Base-by-base conservation (phyloP, 2,888 invertebrate genomes). In the Esperia sulphurella region DNA sequence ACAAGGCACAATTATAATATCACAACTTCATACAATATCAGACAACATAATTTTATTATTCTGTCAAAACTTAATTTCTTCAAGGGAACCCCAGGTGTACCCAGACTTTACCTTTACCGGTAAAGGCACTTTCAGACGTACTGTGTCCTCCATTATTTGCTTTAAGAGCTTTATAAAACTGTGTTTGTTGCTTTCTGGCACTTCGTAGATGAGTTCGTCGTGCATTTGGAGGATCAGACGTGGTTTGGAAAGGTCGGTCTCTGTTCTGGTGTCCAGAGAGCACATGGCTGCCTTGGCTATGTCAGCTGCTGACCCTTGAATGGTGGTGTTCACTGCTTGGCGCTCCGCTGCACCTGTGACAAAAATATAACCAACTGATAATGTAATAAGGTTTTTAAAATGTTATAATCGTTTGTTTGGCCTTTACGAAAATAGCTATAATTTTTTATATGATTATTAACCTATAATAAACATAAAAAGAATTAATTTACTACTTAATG, bases 241-340 rank as follows among this genome's bases (percentile, higher is more conserved):
- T 0, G 93, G 94, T 60, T 82, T 81, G 45, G 74, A 66, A 39
- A 53, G 58, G 14, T 63, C 49, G 0, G 37, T 77, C 59, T 65
- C 86, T 46, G 56, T 78, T 73, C 71, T 89, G 9, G 86, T 79
- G 60, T 97, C 94, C 63, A 98, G 93, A 43, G 91, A 88, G 29
- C 96, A 91, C 94, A 98, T 96, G 0, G 98, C 97, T 49, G 91
- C 93, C 81, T 99, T 99, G 0, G 96, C 95, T 41, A 99, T 93
- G 81, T 99, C 99, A 0, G 98, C 97, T 0, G 98, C 99, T 0
- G 98, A 97, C 0, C 98, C 99, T 86, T 99, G 99, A 45, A 99
- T 94, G 10, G 94, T 95, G 1, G 98, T 96, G 79, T 99, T 99
- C 0, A 99, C 92, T 10, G 98, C 98, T 90, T 98, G 98, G n/a